A percentile compares a stretch with the other conserved stretches of the same genome.
phyloP scores from a whole-genome alignment of 1,140 invertebrate genomes.

The Drosophila sulfurigaster region DNA sequence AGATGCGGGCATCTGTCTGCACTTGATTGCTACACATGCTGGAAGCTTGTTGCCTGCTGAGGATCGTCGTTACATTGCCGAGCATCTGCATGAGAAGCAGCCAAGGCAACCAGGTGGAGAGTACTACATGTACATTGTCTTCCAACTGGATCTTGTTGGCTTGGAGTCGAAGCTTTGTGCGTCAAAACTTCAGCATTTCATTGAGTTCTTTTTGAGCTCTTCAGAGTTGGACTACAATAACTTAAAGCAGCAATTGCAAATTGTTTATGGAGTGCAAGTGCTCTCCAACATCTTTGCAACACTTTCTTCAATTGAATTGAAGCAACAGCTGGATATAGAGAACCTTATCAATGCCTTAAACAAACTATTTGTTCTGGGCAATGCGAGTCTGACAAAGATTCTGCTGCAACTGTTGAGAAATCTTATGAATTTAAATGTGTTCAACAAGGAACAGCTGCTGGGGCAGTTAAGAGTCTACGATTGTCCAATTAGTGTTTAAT shows the following conservation, averaged over 20 bases:
- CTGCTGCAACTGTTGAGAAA: slow-evolving; percentile 56
- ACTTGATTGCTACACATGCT: slow-evolving; percentile 39
- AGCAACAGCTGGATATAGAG: neutral
- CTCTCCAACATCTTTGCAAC: slow-evolving; percentile 60
- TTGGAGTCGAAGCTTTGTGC: slow-evolving; percentile 3
- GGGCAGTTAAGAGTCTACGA: slow-evolving; percentile 36
- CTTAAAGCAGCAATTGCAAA: slow-evolving; percentile 11
- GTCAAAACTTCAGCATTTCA: slow-evolving; percentile 35
- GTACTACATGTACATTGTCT: slow-evolving; percentile 65
- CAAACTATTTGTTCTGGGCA: slow-evolving; percentile 50
- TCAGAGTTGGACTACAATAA: neutral
- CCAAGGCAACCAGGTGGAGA: slow-evolving; percentile 40
- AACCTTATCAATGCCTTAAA: slow-evolving; percentile 48
- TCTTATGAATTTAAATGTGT: slow-evolving; percentile 7
- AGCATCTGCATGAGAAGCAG: slow-evolving; percentile 51
- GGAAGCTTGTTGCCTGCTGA: slow-evolving; percentile 29
- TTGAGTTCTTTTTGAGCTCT: slow-evolving; percentile 28
- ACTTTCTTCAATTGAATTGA: neutral
- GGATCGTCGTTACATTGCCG: slow-evolving; percentile 50
- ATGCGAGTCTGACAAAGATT: slow-evolving; percentile 38
- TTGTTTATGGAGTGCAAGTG: slow-evolving; percentile 60
- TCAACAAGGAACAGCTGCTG: slow-evolving; percentile 33
- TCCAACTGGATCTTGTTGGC: slow-evolving; percentile 53
- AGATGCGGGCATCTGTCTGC: slow-evolving; percentile 65
- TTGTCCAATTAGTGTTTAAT: neutral